These are phyloP conservation scores for Larimichthys polyactis DNA, from an alignment of 2,113 vertebrate species.

Conservation along the genomic window DNA sequence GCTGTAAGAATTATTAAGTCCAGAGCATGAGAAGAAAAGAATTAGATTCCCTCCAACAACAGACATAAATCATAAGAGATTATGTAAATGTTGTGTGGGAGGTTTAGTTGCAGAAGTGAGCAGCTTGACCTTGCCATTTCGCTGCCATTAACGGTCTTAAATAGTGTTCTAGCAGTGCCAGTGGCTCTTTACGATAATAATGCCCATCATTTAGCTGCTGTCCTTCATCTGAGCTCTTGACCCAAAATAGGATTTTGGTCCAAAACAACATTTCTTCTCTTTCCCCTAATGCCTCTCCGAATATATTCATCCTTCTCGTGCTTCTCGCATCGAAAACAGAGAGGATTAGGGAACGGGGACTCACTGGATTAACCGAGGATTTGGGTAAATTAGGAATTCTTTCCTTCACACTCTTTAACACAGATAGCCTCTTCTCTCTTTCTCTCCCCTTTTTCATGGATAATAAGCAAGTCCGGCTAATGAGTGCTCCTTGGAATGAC, in stretches of 20 bases:
- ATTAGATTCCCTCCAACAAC: neutral
- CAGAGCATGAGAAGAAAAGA: neutral
- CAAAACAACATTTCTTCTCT: constrained; percentile 34
- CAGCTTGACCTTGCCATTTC: constrained; percentile 62
- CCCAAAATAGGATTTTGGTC: constrained; percentile 30
- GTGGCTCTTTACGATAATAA: constrained; percentile 47
- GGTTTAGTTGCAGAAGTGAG: constrained; percentile 29
- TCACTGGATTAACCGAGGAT: constrained; percentile 72
- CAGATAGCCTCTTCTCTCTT: constrained; percentile 54
- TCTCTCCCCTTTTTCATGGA: constrained; percentile 25
- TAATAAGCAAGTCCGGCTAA: constrained; percentile 65
- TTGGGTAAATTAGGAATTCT: constrained; percentile 75
- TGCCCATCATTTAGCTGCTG: constrained; percentile 5
- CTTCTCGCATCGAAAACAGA: constrained; percentile 36
- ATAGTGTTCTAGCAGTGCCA: constrained; percentile 36
- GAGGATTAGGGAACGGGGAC: constrained; percentile 69
- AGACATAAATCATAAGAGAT: constrained; percentile 30
- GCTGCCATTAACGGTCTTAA: constrained; percentile 51
- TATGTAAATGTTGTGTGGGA: constrained; percentile 46
- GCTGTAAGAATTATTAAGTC: neutral
- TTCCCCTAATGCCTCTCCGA: constrained; percentile 31
- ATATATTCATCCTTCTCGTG: constrained; percentile 25
- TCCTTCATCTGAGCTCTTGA: constrained; percentile 29
- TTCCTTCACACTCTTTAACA: constrained; percentile 45
- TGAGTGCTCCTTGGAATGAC: constrained; percentile 61